Conservation (phyloP, 2,797 vertebrate genomes). For the Protosalanx chinensis region DNA sequence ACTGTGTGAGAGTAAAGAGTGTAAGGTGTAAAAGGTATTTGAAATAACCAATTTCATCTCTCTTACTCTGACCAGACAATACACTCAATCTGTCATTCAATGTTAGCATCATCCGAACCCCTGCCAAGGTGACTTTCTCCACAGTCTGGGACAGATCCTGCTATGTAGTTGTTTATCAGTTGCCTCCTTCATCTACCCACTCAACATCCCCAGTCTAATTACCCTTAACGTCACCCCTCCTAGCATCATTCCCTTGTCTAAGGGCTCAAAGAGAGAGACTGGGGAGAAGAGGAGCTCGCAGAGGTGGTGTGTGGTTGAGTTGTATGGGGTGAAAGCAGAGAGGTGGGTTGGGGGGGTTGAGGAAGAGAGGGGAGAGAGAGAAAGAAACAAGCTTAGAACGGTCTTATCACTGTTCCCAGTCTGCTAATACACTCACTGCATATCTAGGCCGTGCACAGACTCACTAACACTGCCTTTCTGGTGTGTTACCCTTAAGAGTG, state of each 20-base stretch:
- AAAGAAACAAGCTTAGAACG: neutral
- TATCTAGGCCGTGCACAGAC: neutral
- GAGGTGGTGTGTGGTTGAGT: constrained; percentile 16
- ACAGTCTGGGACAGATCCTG: neutral
- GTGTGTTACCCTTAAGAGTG: neutral
- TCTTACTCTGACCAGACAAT: neutral
- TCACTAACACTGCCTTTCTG: neutral
- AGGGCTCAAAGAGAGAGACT: constrained; percentile 8
- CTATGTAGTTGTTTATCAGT: constrained; percentile 22
- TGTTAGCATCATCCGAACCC: constrained; percentile 2
- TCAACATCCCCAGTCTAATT: constrained; percentile 55
- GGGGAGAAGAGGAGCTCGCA: constrained; percentile 12
- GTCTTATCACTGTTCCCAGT: constrained; percentile 8
- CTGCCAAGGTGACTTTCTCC: constrained; percentile 6
- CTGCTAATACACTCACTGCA: neutral
- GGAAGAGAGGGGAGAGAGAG: constrained; percentile 2
- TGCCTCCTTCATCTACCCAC: constrained; percentile 43
- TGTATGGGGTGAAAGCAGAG: constrained; percentile 23
- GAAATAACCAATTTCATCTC: constrained; percentile 9
- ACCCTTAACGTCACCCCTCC: constrained; percentile 42
- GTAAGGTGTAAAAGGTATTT: constrained; percentile 8
- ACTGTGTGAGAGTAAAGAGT: neutral
- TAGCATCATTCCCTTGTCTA: constrained; percentile 1
- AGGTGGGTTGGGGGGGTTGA: neutral
- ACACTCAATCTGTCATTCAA: constrained; percentile 13